These are phyloP conservation scores for Athalia rosae DNA, from an alignment of 2,888 invertebrate species.

Conservation along the genomic window DNA sequence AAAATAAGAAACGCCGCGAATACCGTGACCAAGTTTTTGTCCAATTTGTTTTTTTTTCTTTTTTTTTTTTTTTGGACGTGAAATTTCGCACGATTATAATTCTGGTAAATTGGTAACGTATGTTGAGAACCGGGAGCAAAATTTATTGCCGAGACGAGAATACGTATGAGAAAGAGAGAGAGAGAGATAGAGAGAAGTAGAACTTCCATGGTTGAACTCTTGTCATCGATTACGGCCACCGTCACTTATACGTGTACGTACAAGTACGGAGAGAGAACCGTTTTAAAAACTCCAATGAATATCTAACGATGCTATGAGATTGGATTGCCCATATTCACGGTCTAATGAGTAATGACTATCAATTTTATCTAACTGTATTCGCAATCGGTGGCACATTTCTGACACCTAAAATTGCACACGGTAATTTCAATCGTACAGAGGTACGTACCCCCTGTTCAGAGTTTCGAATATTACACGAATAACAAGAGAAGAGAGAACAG, in stretches of 20 bases:
- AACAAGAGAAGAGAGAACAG: too few relatives aligned
- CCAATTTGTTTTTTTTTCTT: too few relatives aligned
- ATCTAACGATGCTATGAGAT: neutral
- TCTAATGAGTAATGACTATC: slow-evolving; percentile 42
- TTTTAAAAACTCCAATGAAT: slow-evolving; percentile 16
- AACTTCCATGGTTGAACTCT: neutral
- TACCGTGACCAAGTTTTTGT: too few relatives aligned
- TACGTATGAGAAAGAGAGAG: too few relatives aligned
- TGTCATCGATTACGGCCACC: slow-evolving; percentile 31
- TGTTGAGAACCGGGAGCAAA: too few relatives aligned
- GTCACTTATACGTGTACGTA: slow-evolving; percentile 16
- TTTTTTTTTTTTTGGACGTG: too few relatives aligned
- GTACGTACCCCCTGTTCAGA: too few relatives aligned
- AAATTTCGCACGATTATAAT: too few relatives aligned
- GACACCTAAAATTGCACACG: slow-evolving; percentile 1
- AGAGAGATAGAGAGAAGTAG: neutral
- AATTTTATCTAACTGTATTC: slow-evolving; percentile 31
- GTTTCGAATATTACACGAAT: too few relatives aligned
- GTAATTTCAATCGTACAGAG: neutral
- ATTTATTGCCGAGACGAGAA: too few relatives aligned
- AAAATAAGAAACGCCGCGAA: too few relatives aligned
- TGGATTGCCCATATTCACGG: slow-evolving; percentile 33
- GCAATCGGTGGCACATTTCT: slow-evolving; percentile 19
- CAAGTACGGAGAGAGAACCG: slow-evolving; percentile 3
- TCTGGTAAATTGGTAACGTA: too few relatives aligned